Percentiles rank a stretch among this genome's conserved stretches.
These are phyloP conservation scores for Andrena flavipes DNA, from an alignment of 2,888 invertebrate species.

Conservation along the genomic window DNA sequence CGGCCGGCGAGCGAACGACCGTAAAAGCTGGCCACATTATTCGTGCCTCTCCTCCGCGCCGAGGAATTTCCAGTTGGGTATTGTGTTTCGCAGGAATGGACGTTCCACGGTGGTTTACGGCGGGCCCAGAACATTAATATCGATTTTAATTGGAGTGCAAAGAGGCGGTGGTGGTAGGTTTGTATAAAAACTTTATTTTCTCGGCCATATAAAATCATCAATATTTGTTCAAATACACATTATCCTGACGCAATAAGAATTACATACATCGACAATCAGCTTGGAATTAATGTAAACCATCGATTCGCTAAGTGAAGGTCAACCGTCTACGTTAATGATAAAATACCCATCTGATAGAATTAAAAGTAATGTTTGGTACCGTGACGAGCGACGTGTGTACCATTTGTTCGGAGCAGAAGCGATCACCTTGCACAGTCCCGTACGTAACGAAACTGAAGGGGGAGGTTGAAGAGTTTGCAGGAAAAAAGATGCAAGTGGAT, in stretches of 20 bases:
- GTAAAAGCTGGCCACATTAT: conserved; percentile 14
- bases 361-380: conserved; percentile 32
- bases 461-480: conserved; percentile 22
- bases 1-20: not conserved
- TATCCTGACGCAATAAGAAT: conserved; percentile 64
- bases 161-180: conserved; percentile 14
- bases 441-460: conserved; percentile 35
- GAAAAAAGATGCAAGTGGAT: conserved; percentile 31
- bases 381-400: conserved; percentile 34
- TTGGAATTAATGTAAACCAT: conserved; percentile 49
- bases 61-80: not conserved
- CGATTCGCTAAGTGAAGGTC: conserved; percentile 38
- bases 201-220: conserved; percentile 74
- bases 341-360: conserved; percentile 35
- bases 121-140: not conserved
- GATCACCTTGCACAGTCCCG: conserved; percentile 53
- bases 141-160: not conserved
- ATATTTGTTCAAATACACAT: conserved; percentile 67
- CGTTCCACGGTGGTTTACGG: not conserved
- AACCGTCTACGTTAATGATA: conserved; percentile 38
- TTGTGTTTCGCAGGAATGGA: not conserved
- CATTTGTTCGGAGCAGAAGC: conserved; percentile 28
- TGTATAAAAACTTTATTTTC: conserved; percentile 73
- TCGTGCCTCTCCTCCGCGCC: not conserved
- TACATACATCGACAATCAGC: conserved; percentile 58